Evolutionary conservation across 1,140 invertebrate genomes (phyloP), one percentile per base, ranked within the genome.

Genomic region (Rhynchophorus ferrugineus): DNA sequence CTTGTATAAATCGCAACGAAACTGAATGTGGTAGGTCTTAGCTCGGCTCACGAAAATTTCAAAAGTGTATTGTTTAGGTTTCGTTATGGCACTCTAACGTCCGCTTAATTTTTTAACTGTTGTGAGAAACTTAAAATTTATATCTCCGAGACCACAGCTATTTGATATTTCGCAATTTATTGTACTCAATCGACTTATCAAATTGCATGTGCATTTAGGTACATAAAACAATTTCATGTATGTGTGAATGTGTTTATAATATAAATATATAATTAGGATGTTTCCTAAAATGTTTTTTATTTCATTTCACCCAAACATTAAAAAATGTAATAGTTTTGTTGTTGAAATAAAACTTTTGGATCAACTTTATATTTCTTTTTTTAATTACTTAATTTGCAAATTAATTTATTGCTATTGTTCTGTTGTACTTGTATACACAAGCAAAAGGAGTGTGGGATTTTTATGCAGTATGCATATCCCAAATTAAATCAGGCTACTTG

Each of bases 241-340:
- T 45, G 62, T 65, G 64, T 66, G 64, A 63, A 63, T 66, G 64
- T 65, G 63, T 66, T 63, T 66, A 64, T 64, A 64, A 16, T 61
- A 61, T 57, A 62, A 62, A 64, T 63, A 66, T 63, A 63, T 59
- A 64, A 48, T 54, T 62, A 58, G 57, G 59, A 51, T 59, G 55
- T 64, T 64, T 64, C 62, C 57, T 62, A 64, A 21, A 41, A 11
- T 21, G 42, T 20, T 46, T 44, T 44, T 48, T 49, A 13, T 38
- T 38, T 38, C 13, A 29, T 29, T 29, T 29, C n/a, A n/a, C n/a
- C n/a, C n/a, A n/a, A n/a, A n/a, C n/a, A n/a, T n/a, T n/a, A n/a
- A n/a, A n/a, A n/a, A n/a, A n/a, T n/a, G n/a, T n/a, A n/a, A n/a
- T n/a, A n/a, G n/a, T n/a, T n/a, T n/a, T n/a, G n/a, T n/a, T n/a